Evolutionary conservation across 2,113 vertebrate species (phyloP).

Genomic region (Gallinago media): DNA sequence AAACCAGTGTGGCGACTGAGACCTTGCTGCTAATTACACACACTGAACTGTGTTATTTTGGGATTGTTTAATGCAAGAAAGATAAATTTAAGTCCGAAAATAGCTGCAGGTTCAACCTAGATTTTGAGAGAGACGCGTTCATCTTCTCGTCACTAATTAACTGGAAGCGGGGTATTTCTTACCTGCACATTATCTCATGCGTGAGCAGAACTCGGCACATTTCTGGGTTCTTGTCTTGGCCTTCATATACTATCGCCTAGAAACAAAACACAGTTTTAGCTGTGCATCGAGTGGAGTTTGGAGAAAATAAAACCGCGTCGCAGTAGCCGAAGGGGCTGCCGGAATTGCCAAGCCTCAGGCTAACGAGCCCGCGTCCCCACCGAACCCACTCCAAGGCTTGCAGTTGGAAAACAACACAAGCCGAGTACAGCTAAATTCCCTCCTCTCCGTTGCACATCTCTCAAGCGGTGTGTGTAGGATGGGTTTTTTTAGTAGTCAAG

Average conservation of each 20-base stretch:
- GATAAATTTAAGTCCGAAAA: conserved; percentile 72
- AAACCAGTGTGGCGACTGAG: conserved; percentile 55
- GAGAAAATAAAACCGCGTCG: conserved; percentile 8
- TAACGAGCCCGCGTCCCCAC: not conserved
- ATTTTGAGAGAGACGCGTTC: conserved; percentile 77
- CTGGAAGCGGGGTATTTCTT: conserved; percentile 69
- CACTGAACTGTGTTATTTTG: conserved; percentile 76
- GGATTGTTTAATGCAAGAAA: conserved; percentile 76
- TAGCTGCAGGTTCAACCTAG: conserved; percentile 81
- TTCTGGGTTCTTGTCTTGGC: conserved; percentile 98
- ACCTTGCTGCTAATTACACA: conserved; percentile 81
- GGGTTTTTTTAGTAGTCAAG: conserved; percentile 74
- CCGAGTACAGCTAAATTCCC: conserved; percentile 13
- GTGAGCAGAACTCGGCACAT: conserved; percentile 97
- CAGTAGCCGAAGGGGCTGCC: not conserved
- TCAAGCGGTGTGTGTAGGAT: conserved; percentile 43
- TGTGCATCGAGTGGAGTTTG: not conserved
- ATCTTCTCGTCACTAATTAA: conserved; percentile 84
- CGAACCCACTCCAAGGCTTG: conserved; percentile 8
- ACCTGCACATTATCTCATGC: conserved; percentile 99
- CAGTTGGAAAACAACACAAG: conserved; percentile 39
- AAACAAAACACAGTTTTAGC: conserved; percentile 71
- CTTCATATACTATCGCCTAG: conserved; percentile 94
- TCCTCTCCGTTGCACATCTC: conserved; percentile 45
- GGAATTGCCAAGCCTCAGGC: not conserved